Conservation (phyloP, 2,888 invertebrate species). For the Conistra vaccinii region DNA sequence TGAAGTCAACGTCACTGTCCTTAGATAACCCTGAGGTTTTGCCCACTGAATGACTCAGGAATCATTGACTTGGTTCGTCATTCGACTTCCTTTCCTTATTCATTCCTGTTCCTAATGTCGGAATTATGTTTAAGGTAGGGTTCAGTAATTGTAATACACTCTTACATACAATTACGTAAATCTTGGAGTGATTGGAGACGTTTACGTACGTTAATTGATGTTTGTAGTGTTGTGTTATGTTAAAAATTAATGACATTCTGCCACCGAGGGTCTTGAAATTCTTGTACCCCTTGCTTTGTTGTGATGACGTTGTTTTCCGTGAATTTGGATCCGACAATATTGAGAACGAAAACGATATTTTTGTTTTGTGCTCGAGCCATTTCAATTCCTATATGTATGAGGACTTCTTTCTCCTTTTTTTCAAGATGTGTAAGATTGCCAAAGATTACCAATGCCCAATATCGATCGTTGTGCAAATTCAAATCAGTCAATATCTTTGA, state of each 20-base stretch:
- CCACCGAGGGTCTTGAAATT: constrained; percentile 4
- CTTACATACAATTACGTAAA: constrained; percentile 47
- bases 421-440: not conserved
- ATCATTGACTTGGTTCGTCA: constrained; percentile 51
- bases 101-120: constrained; percentile 31
- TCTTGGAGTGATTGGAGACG: constrained; percentile 33
- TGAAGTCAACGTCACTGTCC: constrained; percentile 30
- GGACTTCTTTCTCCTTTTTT: not conserved
- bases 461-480: constrained; percentile 9
- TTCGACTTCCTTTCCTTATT: constrained; percentile 41
- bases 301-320: constrained; percentile 5
- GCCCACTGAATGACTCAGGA: constrained; percentile 39
- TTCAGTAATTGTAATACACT: constrained; percentile 47
- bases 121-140: constrained; percentile 50
- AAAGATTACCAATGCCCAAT: not conserved
- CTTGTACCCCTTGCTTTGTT: constrained; percentile 11
- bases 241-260: constrained; percentile 38
- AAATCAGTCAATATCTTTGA: constrained; percentile 16
- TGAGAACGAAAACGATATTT: not conserved
- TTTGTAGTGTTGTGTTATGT: constrained; percentile 46
- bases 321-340: constrained; percentile 17
- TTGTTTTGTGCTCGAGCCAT: not conserved
- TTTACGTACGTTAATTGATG: constrained; percentile 21
- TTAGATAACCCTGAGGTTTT: constrained; percentile 40
- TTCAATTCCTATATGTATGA: not conserved